Percentiles rank a stretch among this genome's conserved stretches.
These are phyloP conservation scores for Drosophila nigrodunni DNA, from an alignment of 1,140 invertebrate species.

Conservation along the genomic window DNA sequence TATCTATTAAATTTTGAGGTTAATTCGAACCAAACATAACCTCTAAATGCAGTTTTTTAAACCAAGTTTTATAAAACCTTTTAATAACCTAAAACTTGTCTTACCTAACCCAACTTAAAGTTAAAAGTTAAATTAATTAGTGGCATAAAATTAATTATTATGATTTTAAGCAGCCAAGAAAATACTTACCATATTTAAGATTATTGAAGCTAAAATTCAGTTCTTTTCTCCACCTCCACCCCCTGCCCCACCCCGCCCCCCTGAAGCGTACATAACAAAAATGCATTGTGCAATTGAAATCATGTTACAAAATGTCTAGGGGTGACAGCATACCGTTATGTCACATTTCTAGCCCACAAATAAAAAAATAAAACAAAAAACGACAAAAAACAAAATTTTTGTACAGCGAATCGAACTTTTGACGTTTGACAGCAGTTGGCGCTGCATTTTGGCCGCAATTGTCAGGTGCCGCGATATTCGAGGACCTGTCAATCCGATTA, in stretches of 20 bases:
- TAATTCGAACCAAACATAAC: no score
- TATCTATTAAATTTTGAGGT: no score
- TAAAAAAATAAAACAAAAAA: conserved; percentile 13
- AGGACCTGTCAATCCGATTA: conserved; percentile 65
- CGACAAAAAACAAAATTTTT: conserved; percentile 8
- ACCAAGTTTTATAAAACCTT: no score
- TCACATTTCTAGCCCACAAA: conserved; percentile 63
- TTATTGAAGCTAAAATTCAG: no score
- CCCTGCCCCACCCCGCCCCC: neutral
- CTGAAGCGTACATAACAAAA: conserved; percentile 22
- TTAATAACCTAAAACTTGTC: no score
- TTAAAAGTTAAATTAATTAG: no score
- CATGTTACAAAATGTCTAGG: conserved; percentile 27
- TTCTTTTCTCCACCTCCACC: no score
- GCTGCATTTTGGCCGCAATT: conserved; percentile 72
- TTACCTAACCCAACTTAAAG: no score
- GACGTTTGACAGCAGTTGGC: conserved; percentile 65
- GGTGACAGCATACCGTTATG: conserved; percentile 48
- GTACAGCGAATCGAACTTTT: conserved; percentile 62
- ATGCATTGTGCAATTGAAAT: conserved; percentile 48
- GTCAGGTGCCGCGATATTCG: conserved; percentile 73
- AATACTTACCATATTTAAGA: no score
- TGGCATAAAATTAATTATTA: no score
- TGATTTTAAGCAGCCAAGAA: no score
- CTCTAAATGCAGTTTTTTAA: no score